phyloP scores from a whole-genome alignment of 2,888 invertebrate genomes.

The Trichogramma dendrolimi region DNA sequence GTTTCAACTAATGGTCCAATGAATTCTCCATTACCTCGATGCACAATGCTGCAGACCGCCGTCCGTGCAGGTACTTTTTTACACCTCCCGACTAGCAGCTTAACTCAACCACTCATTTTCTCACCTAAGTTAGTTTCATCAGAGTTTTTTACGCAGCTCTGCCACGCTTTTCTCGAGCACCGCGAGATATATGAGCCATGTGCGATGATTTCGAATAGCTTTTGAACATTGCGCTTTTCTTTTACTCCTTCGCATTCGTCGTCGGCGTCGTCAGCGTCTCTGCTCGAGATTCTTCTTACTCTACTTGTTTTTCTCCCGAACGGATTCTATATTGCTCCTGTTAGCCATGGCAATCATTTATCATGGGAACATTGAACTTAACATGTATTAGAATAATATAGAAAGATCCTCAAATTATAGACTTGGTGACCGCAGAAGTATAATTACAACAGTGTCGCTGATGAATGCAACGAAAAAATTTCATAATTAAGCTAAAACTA shows the following conservation, averaged over 20 bases:
- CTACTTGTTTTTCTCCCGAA: too few relatives aligned
- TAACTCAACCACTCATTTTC: constrained; percentile 21
- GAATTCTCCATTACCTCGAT: constrained; percentile 13
- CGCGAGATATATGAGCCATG: constrained; percentile 1
- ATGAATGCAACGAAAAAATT: too few relatives aligned
- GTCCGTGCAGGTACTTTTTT: constrained; percentile 26
- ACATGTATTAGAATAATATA: too few relatives aligned
- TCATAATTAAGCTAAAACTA: too few relatives aligned
- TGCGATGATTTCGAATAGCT: constrained; percentile 21
- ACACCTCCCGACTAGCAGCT: constrained; percentile 17
- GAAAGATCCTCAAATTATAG: too few relatives aligned
- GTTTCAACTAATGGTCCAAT: constrained; percentile 11
- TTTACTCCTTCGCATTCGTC: constrained; percentile 15
- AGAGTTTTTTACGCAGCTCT: constrained; percentile 21
- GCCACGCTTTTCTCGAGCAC: constrained; percentile 24
- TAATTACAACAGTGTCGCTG: too few relatives aligned
- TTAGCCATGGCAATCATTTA: too few relatives aligned
- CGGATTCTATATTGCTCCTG: too few relatives aligned
- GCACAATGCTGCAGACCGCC: background rate
- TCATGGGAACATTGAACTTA: too few relatives aligned
- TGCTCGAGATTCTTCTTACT: too few relatives aligned
- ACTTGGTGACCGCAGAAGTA: too few relatives aligned
- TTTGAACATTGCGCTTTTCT: constrained; percentile 33
- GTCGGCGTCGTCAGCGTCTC: too few relatives aligned
- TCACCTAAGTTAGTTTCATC: constrained; percentile 8